These are phyloP conservation scores for Silurus asotus DNA, from an alignment of 2,113 vertebrate genomes.

Conservation along the genomic window DNA sequence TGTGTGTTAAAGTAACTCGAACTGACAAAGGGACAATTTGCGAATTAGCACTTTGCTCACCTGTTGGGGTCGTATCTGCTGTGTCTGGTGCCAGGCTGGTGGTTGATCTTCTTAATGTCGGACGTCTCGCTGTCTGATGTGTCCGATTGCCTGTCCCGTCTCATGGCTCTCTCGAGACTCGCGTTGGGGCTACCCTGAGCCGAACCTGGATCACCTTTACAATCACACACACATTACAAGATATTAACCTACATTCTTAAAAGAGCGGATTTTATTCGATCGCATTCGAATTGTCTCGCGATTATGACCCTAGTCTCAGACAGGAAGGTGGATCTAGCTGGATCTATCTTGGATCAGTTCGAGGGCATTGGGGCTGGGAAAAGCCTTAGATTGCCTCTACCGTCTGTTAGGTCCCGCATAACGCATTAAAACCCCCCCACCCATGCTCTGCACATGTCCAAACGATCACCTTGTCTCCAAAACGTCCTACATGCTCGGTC, in stretches of 20 bases:
- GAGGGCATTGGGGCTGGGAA: too few relatives aligned
- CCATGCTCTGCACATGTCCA: too few relatives aligned
- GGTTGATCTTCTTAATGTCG: constrained; percentile 83
- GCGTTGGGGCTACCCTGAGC: constrained; percentile 86
- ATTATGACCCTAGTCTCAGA: background rate
- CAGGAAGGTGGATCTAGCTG: too few relatives aligned
- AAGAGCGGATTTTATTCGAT: background rate
- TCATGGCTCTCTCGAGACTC: constrained; percentile 77
- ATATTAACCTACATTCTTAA: background rate
- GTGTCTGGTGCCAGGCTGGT: constrained; percentile 78
- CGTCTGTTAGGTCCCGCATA: too few relatives aligned
- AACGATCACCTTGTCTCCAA: too few relatives aligned
- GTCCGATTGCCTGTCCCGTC: constrained; percentile 80
- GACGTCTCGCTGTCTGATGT: constrained; percentile 88
- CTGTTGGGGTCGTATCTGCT: constrained; percentile 83
- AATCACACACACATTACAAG: constrained; percentile 1
- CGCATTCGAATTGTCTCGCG: background rate
- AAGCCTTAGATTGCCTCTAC: too few relatives aligned
- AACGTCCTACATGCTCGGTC: too few relatives aligned
- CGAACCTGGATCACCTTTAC: constrained; percentile 79
- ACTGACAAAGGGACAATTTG: background rate
- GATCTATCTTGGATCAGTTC: too few relatives aligned
- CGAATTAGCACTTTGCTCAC: constrained; percentile 63
- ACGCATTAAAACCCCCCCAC: too few relatives aligned
- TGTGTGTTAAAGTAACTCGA: background rate